phyloP scores from a whole-genome alignment of 2,113 vertebrate genomes.

The Lethenteron camtschaticum region DNA sequence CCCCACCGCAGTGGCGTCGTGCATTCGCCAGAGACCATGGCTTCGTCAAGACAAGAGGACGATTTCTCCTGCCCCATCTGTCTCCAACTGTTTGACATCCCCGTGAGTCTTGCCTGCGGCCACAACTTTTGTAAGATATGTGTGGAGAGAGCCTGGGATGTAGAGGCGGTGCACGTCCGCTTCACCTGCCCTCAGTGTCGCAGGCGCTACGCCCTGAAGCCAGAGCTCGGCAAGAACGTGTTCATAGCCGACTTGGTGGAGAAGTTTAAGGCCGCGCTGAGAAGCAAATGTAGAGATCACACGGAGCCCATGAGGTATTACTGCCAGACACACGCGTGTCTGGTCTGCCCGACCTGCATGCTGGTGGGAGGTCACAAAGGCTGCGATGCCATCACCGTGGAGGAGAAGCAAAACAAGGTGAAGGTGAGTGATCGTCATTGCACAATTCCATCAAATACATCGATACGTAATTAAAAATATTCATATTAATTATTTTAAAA shows the following conservation, averaged over 20 bases:
- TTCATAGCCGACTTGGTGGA: background rate
- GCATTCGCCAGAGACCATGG: too few relatives aligned
- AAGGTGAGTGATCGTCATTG: too few relatives aligned
- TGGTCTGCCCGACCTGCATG: background rate
- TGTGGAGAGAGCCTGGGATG: constrained; percentile 10
- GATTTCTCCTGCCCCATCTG: constrained; percentile 25
- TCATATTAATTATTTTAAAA: too few relatives aligned
- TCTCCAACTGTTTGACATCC: constrained; percentile 16
- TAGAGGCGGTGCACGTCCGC: too few relatives aligned
- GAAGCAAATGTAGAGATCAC: background rate
- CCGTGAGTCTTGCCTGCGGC: constrained; percentile 25
- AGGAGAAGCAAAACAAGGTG: too few relatives aligned
- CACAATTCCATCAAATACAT: too few relatives aligned
- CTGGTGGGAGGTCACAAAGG: background rate
- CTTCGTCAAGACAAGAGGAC: too few relatives aligned
- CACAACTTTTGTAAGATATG: constrained; percentile 40
- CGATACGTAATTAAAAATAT: too few relatives aligned
- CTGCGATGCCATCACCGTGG: too few relatives aligned
- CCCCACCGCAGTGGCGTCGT: too few relatives aligned
- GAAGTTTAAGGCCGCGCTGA: background rate
- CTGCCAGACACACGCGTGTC: background rate
- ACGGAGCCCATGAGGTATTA: background rate
- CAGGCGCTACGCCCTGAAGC: background rate
- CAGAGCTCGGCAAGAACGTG: background rate
- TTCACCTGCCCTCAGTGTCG: background rate